Percentiles rank a stretch among this genome's conserved stretches.
Evolutionary conservation across 35 echinoderm and acorn worm genomes (phyloP).

Genomic region (Chiridota heheva): DNA sequence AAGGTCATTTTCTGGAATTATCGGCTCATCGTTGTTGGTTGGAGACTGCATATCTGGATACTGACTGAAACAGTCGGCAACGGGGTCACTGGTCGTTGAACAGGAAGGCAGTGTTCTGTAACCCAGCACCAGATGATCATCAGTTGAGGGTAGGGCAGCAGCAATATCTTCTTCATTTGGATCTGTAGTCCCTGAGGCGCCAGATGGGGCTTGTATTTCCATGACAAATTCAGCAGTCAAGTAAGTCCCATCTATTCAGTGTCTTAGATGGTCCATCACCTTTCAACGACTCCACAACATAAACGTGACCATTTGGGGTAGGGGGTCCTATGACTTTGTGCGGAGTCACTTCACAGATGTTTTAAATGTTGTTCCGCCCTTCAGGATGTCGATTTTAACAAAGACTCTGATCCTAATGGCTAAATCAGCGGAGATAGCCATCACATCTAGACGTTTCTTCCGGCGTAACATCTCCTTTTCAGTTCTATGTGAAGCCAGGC

Average conservation of each 20-base stretch:
- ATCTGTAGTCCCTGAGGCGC: neutral
- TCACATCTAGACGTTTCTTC: slow-evolving; percentile 21
- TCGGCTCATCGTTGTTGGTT: too few relatives aligned
- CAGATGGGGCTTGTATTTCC: neutral
- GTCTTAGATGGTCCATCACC: slow-evolving; percentile 31
- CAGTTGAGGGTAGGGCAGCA: neutral
- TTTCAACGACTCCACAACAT: slow-evolving; percentile 34
- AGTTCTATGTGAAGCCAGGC: slow-evolving; percentile 37
- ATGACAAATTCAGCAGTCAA: slow-evolving; percentile 25
- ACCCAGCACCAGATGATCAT: too few relatives aligned
- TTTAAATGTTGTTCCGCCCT: slow-evolving; percentile 60
- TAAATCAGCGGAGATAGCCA: slow-evolving; percentile 36
- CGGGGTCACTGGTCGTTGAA: too few relatives aligned
- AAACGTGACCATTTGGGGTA: slow-evolving; percentile 44
- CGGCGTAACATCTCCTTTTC: slow-evolving; percentile 55
- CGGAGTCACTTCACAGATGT: slow-evolving; percentile 33
- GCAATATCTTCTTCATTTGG: neutral
- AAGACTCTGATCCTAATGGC: slow-evolving; percentile 56
- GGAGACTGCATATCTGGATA: too few relatives aligned
- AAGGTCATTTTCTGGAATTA: slow-evolving; percentile 15
- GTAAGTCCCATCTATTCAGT: slow-evolving; percentile 47
- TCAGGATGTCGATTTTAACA: neutral
- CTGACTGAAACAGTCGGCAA: too few relatives aligned
- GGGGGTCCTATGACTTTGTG: slow-evolving; percentile 26
- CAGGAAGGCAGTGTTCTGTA: too few relatives aligned